These are phyloP conservation scores for Leptinotarsa tumamoca DNA, from an alignment of 2,888 invertebrate genomes.

Conservation along the genomic window DNA sequence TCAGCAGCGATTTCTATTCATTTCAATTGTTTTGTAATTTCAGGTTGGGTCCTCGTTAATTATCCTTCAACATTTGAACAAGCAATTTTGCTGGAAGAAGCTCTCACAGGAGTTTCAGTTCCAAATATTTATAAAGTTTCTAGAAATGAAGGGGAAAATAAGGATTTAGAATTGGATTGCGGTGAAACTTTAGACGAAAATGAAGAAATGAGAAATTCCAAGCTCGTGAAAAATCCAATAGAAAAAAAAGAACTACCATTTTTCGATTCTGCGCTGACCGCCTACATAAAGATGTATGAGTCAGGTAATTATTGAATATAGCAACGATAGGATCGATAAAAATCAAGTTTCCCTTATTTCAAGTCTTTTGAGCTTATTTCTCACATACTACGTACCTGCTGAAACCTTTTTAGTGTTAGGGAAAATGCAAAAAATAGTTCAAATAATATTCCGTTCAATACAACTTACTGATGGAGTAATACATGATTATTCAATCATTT, in stretches of 20 bases:
- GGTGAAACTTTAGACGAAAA: constrained; percentile 61
- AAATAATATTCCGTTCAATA: no score
- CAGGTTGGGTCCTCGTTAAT: constrained; percentile 73
- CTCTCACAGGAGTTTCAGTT: constrained; percentile 69
- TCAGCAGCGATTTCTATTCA: neutral
- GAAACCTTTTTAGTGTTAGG: no score
- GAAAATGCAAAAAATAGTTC: no score
- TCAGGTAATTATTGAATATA: neutral
- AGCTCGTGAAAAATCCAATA: constrained; percentile 68
- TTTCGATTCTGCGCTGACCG: constrained; percentile 71
- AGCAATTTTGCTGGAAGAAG: constrained; percentile 72
- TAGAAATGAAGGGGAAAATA: constrained; percentile 52
- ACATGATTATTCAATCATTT: no score
- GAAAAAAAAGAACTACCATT: constrained; percentile 60
- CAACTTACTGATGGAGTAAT: no score
- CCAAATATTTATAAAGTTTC: constrained; percentile 54
- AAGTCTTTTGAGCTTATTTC: no score
- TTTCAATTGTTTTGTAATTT: constrained; percentile 13
- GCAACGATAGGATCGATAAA: no score
- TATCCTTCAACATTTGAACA: constrained; percentile 73
- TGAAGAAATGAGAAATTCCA: constrained; percentile 68
- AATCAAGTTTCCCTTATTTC: no score
- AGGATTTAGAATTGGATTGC: constrained; percentile 47
- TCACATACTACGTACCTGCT: no score
- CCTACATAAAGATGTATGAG: constrained; percentile 68